Evolutionary conservation across 1,140 invertebrate genomes (phyloP).

Genomic region (Chironomus striatipennis): DNA sequence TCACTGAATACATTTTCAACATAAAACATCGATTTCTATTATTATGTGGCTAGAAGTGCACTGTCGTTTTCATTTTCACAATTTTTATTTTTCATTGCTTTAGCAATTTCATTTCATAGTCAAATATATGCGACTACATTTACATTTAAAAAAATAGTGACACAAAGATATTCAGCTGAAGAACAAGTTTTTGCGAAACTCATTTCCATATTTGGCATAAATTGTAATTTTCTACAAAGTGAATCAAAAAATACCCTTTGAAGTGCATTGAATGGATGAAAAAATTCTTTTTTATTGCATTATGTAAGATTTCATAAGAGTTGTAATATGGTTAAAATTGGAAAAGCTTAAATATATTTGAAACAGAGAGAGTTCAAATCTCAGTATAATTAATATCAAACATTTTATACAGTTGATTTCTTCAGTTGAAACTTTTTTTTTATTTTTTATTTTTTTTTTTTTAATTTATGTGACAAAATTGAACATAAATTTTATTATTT

Average conservation of each 20-base stretch:
- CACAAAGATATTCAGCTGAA: background rate
- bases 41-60: background rate
- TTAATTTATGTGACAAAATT: too few relatives aligned
- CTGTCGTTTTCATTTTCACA: conserved; percentile 7
- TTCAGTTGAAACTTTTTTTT: too few relatives aligned
- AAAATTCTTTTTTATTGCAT: background rate
- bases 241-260: background rate
- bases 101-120: background rate
- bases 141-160: background rate
- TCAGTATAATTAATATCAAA: too few relatives aligned
- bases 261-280: background rate
- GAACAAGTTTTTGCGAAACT: conserved; percentile 16
- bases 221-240: background rate
- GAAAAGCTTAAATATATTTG: too few relatives aligned
- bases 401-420: too few relatives aligned
- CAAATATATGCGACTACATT: background rate
- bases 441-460: too few relatives aligned
- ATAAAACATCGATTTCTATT: background rate
- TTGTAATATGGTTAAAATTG: too few relatives aligned
- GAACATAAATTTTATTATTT: too few relatives aligned
- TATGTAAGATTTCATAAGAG: too few relatives aligned
- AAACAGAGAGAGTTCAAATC: too few relatives aligned
- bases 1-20: background rate
- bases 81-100: background rate
- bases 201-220: conserved; percentile 20